Evolutionary conservation across 2,888 invertebrate species (phyloP).

Genomic region (Platycheirus rosarum): DNA sequence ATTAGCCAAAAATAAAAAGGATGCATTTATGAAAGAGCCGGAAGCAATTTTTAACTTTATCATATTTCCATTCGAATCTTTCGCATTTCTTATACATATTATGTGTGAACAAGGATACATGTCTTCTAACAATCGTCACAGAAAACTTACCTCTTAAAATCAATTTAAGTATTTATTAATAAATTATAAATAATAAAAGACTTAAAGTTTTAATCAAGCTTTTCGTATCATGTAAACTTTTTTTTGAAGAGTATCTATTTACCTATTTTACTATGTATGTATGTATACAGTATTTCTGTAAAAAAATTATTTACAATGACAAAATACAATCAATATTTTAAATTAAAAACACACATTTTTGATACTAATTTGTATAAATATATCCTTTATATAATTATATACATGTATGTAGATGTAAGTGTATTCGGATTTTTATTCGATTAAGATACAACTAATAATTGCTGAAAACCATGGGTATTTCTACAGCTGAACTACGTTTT

Average conservation of each 20-base stretch:
- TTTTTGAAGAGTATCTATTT: no score
- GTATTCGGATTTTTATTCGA: slow-evolving; percentile 30
- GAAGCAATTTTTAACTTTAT: neutral
- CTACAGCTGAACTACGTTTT: slow-evolving; percentile 52
- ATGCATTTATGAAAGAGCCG: no score
- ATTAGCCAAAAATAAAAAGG: slow-evolving; percentile 34
- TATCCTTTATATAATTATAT: slow-evolving; percentile 9
- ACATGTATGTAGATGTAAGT: neutral
- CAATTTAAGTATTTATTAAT: neutral
- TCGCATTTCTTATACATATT: slow-evolving; percentile 1
- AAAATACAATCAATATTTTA: slow-evolving; percentile 56
- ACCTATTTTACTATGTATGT: slow-evolving; percentile 51
- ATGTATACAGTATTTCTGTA: slow-evolving; percentile 36
- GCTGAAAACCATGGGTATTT: slow-evolving; percentile 57
- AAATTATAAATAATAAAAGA: neutral
- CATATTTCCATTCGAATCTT: neutral
- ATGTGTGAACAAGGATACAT: neutral
- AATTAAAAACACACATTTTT: slow-evolving; percentile 57
- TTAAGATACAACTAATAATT: slow-evolving; percentile 24
- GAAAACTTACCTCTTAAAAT: neutral
- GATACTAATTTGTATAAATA: slow-evolving; percentile 59
- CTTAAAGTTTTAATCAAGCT: neutral
- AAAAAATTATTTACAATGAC: slow-evolving; percentile 49
- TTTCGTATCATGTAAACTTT: neutral
- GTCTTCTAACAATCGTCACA: slow-evolving; percentile 1